Conservation (phyloP, 2,797 vertebrate genomes). For the Spinibarbus caldwelli region DNA sequence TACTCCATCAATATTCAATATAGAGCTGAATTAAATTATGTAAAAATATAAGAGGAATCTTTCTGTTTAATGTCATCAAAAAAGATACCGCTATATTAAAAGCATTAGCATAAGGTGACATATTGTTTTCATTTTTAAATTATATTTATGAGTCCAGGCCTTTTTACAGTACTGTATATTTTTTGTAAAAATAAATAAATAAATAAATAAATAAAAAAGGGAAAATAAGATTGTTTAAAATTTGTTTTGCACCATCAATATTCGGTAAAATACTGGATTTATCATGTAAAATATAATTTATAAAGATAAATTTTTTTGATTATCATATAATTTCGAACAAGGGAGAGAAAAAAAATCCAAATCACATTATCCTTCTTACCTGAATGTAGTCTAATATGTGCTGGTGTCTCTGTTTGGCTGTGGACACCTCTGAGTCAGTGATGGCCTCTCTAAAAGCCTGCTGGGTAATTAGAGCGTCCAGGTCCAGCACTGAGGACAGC, state of each 20-base stretch:
- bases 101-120: no score
- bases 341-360: background rate
- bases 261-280: background rate
- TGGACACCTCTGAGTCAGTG: slow-evolving; percentile 89
- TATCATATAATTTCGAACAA: background rate
- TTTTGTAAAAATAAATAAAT: no score
- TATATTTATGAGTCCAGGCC: accelerated
- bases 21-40: background rate
- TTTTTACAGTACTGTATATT: background rate
- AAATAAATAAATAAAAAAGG: no score
- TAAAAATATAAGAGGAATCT: background rate
- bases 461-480: slow-evolving; percentile 95
- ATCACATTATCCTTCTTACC: slow-evolving; percentile 72
- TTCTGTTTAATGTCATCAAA: background rate
- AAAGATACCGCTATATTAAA: background rate
- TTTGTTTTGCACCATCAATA: no score
- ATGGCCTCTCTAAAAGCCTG: slow-evolving; percentile 95
- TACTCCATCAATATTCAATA: background rate
- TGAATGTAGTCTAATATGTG: slow-evolving; percentile 93
- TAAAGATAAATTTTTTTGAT: background rate
- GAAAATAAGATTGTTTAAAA: no score
- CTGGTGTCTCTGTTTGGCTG: slow-evolving; percentile 92
- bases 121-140: no score
- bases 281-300: background rate
- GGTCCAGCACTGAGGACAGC: slow-evolving; percentile 93